Conservation (phyloP, 2,113 vertebrate genomes). For the Halcyon malimbica region DNA sequence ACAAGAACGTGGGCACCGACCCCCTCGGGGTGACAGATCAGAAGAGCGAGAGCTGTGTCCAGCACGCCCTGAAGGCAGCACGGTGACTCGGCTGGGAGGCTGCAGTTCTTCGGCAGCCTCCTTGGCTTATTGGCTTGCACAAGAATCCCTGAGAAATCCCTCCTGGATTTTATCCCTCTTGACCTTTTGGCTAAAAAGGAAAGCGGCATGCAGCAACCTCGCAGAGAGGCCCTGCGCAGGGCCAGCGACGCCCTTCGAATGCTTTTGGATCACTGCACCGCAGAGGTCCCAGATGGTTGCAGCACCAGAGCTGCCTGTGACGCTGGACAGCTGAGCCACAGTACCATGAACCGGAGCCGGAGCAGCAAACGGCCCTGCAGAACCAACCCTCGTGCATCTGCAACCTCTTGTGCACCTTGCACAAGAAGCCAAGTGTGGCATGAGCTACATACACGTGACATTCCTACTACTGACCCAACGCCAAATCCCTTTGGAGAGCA, state of each 20-base stretch:
- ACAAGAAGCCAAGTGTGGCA: not conserved
- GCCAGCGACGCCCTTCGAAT: not conserved
- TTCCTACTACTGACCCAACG: not conserved
- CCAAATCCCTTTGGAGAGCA: not conserved
- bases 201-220: rapidly evolving
- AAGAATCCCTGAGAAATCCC: not conserved
- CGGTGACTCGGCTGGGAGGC: not conserved
- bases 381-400: rapidly evolving
- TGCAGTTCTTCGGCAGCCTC: not conserved
- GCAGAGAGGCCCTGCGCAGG: not conserved
- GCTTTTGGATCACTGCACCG: not conserved
- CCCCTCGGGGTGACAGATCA: not conserved
- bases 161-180: not conserved
- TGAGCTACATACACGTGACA: rapidly evolving
- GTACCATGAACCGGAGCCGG: rapidly evolving
- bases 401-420: not conserved
- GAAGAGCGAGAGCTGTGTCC: not conserved
- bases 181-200: not conserved
- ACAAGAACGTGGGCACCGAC: not conserved
- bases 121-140: not conserved
- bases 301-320: not conserved
- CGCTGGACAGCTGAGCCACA: rapidly evolving
- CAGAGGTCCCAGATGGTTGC: not conserved
- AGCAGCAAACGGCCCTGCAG: not conserved
- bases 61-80: not conserved